A percentile compares a stretch with the other conserved stretches of the same genome.
Evolutionary conservation across 1,140 invertebrate species (phyloP).

Genomic region (Pararge aegeria): DNA sequence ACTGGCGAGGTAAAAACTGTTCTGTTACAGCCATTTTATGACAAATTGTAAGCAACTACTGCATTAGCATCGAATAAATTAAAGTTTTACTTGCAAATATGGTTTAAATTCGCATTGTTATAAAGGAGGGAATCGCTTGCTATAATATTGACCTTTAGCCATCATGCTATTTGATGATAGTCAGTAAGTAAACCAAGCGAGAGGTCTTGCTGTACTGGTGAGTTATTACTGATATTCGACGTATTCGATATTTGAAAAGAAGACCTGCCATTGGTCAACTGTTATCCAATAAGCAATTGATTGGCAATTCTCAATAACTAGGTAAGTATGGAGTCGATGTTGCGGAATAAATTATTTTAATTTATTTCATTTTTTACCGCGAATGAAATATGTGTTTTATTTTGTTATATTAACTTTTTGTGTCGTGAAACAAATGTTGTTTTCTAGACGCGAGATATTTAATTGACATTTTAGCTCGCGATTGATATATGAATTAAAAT

Average conservation of each 20-base stretch:
- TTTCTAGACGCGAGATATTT: neutral
- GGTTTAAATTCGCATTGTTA: neutral
- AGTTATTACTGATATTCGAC: constrained; percentile 36
- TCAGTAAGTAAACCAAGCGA: neutral
- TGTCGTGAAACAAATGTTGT: constrained; percentile 8
- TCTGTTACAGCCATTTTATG: neutral
- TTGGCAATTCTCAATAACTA: constrained; percentile 35
- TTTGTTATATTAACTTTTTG: constrained; percentile 14
- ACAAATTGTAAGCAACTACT: neutral
- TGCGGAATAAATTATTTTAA: constrained; percentile 33
- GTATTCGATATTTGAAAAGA: constrained; percentile 34
- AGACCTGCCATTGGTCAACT: constrained; percentile 34
- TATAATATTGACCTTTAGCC: neutral
- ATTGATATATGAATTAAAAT: constrained; percentile 8
- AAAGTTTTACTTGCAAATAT: constrained; percentile 3
- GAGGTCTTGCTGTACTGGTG: constrained; percentile 25
- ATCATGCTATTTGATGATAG: constrained; percentile 12
- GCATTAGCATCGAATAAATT: neutral
- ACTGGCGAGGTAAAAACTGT: constrained; percentile 2
- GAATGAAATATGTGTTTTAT: constrained; percentile 10
- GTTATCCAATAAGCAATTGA: constrained; percentile 38
- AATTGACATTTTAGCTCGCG: constrained; percentile 5
- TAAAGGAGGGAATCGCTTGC: constrained; percentile 9
- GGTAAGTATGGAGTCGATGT: constrained; percentile 31
- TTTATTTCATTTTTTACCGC: constrained; percentile 25